These are phyloP conservation scores for Leptopterna dolabrata DNA, from an alignment of 2,888 invertebrate genomes.

Conservation along the genomic window DNA sequence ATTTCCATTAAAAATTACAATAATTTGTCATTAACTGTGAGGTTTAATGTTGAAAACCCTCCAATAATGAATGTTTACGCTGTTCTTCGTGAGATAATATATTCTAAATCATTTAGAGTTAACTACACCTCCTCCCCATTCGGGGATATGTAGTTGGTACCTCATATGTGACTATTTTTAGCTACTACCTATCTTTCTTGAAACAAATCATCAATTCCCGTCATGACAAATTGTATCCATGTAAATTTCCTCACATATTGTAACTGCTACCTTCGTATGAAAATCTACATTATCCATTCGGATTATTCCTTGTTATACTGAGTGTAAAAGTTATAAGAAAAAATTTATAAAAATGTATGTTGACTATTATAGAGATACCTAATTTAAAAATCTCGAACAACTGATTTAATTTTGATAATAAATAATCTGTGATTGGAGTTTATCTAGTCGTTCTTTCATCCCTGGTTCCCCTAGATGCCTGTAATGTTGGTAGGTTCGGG, in stretches of 20 bases:
- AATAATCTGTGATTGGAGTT: slow-evolving; percentile 37
- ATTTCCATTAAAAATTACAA: not conserved
- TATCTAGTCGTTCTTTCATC: too few species aligned
- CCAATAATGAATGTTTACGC: too few species aligned
- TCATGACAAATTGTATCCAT: not conserved
- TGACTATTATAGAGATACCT: slow-evolving; percentile 36
- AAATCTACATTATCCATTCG: not conserved
- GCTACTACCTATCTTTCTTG: not conserved
- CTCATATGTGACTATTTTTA: not conserved
- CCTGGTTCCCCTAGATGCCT: too few species aligned
- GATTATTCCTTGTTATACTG: not conserved
- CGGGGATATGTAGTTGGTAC: not conserved
- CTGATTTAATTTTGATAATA: slow-evolving; percentile 50
- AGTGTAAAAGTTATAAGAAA: not conserved
- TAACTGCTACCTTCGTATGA: not conserved
- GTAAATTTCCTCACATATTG: not conserved
- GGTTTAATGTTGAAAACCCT: not conserved
- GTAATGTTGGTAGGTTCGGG: too few species aligned
- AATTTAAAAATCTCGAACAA: slow-evolving; percentile 36
- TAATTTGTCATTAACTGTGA: not conserved
- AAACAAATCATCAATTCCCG: not conserved
- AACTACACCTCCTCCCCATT: not conserved
- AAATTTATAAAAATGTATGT: slow-evolving; percentile 3
- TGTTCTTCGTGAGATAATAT: not conserved
- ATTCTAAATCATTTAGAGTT: not conserved